These are phyloP conservation scores for Leptogaster cylindrica DNA, from an alignment of 2,888 invertebrate species.

Conservation along the genomic window DNA sequence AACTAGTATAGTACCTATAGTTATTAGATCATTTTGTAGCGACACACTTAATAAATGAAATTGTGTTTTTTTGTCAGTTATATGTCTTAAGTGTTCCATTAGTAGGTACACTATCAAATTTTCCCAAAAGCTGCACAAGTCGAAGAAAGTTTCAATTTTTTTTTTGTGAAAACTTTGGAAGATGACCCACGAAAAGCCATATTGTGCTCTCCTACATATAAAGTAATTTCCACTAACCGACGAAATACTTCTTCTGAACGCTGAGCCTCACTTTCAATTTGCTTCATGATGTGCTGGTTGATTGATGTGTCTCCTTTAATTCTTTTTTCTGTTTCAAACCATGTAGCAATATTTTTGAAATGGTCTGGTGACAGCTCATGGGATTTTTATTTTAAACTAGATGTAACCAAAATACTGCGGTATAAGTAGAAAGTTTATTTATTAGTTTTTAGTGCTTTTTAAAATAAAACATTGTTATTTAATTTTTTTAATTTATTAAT, in stretches of 20 bases:
- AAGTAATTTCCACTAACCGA: not conserved
- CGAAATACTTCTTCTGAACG: too few species aligned
- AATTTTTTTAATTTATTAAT: too few species aligned
- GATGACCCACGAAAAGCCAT: slow-evolving; percentile 13
- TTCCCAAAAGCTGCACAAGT: slow-evolving; percentile 20
- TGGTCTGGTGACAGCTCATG: not conserved
- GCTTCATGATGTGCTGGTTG: too few species aligned
- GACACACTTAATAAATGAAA: not conserved
- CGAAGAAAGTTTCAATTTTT: slow-evolving; percentile 26
- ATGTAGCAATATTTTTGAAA: not conserved
- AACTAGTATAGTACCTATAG: too few species aligned
- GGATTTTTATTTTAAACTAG: not conserved
- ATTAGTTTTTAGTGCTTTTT: too few species aligned
- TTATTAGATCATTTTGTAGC: slow-evolving; percentile 14
- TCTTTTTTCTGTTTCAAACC: not conserved
- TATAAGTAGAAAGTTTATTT: too few species aligned
- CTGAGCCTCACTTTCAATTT: too few species aligned
- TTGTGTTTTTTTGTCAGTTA: slow-evolving; percentile 1
- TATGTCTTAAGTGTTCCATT: slow-evolving; percentile 8
- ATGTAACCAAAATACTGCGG: too few species aligned
- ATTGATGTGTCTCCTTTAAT: not conserved
- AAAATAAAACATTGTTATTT: too few species aligned
- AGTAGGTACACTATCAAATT: slow-evolving; percentile 30
- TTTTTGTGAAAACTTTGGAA: too few species aligned
- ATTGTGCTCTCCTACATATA: slow-evolving; percentile 31